A percentile compares a stretch with the other conserved stretches of the same genome.
These are phyloP conservation scores for Nothoprocta pentlandii DNA, from an alignment of 2,113 vertebrate species.

Conservation along the genomic window DNA sequence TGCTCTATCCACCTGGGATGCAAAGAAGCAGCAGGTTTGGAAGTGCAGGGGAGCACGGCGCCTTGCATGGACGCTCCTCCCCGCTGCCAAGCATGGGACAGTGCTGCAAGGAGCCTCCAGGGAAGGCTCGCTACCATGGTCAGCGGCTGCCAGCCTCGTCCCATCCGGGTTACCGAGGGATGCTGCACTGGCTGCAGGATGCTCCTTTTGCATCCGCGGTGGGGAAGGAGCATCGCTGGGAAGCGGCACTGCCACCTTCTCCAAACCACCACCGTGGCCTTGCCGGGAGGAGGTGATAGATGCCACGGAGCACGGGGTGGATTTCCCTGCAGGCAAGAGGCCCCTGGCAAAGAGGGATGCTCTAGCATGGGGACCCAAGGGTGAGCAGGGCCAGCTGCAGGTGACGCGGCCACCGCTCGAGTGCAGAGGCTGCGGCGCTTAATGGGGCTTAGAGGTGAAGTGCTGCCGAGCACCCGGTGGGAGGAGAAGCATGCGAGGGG, in stretches of 20 bases:
- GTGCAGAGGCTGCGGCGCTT: background rate
- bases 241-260: background rate
- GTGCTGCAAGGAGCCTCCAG: background rate
- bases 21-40: background rate
- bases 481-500: conserved; percentile 32
- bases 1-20: too few relatives aligned
- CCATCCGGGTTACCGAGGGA: rapidly evolving
- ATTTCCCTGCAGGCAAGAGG: background rate
- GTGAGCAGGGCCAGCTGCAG: background rate
- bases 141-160: background rate
- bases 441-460: conserved; percentile 28
- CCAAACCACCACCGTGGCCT: rapidly evolving
- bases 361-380: rapidly evolving
- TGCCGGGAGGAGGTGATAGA: too few relatives aligned
- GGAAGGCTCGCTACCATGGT: too few relatives aligned
- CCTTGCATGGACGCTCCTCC: background rate
- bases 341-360: rapidly evolving
- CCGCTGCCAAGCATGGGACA: rapidly evolving
- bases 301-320: rapidly evolving
- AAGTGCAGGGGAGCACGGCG: background rate
- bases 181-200: background rate
- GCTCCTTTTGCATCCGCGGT: rapidly evolving
- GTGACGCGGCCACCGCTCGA: background rate
- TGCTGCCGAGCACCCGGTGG: conserved; percentile 7
- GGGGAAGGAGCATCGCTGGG: background rate